These are phyloP conservation scores for Battus philenor DNA, from an alignment of 1,140 invertebrate species.

Conservation along the genomic window DNA sequence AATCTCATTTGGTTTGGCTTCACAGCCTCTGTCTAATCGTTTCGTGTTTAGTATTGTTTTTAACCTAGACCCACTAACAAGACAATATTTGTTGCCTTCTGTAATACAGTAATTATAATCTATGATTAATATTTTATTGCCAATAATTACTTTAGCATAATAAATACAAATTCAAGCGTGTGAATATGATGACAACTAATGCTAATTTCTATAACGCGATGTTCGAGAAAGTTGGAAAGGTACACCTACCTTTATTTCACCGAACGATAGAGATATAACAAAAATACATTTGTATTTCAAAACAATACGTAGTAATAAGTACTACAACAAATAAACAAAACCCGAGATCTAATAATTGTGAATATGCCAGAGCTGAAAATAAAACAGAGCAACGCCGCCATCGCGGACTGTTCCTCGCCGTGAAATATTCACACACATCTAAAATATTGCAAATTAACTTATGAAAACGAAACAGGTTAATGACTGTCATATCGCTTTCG, in stretches of 20 bases:
- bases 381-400: conserved; percentile 24
- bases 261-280: not conserved
- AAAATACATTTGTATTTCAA: conserved; percentile 23
- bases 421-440: conserved; percentile 58
- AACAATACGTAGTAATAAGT: conserved; percentile 30
- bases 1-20: conserved; percentile 57
- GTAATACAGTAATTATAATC: not conserved
- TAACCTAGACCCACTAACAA: not conserved
- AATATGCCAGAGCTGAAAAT: conserved; percentile 57
- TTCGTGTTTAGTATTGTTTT: conserved; percentile 1
- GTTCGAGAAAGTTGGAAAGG: no score
- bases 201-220: no score
- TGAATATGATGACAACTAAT: no score
- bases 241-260: not conserved
- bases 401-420: conserved; percentile 59
- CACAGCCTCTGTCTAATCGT: conserved; percentile 42
- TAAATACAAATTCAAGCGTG: no score
- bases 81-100: conserved; percentile 2
- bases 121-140: not conserved
- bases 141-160: no score
- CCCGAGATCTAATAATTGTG: conserved; percentile 61
- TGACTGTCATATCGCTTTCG: not conserved
- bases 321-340: conserved; percentile 44
- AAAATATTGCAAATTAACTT: conserved; percentile 41
- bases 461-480: conserved; percentile 11